Evolutionary conservation across 2,113 vertebrate genomes (phyloP).

Genomic region (Pteruthius melanotis): DNA sequence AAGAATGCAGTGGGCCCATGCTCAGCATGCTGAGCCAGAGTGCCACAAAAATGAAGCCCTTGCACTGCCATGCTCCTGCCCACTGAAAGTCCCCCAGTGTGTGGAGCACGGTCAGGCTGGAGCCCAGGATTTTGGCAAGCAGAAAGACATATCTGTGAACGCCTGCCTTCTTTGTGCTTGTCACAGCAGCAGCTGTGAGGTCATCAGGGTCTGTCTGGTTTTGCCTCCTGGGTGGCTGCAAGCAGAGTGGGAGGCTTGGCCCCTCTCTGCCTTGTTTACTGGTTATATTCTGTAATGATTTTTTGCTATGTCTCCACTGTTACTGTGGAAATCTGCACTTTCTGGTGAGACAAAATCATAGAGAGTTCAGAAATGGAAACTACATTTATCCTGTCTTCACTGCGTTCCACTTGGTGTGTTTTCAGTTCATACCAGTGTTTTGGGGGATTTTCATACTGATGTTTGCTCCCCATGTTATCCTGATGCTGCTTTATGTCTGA

Average conservation of each 20-base stretch:
- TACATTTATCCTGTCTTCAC: neutral
- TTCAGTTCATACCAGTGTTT: neutral
- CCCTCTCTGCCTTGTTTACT: neutral
- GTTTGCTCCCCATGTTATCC: neutral
- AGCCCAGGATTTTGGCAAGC: neutral
- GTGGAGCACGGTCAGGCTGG: accelerated
- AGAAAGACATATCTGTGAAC: neutral
- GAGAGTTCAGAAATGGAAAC: neutral
- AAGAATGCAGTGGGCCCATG: neutral
- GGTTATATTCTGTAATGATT: neutral
- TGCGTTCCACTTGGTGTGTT: neutral
- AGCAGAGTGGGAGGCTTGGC: neutral
- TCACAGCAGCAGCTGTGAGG: neutral
- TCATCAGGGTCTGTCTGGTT: neutral
- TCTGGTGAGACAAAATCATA: neutral
- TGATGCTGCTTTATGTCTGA: neutral
- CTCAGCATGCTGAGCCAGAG: neutral
- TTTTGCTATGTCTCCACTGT: neutral
- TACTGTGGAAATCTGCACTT: neutral
- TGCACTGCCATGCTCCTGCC: neutral
- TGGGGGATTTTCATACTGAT: neutral
- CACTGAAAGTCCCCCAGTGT: neutral
- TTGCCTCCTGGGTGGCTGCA: neutral
- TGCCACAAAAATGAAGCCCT: neutral
- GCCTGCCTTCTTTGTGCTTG: neutral